These are phyloP conservation scores for Nothobranchius kuhntae DNA, from an alignment of 2,113 vertebrate species.

Conservation along the genomic window DNA sequence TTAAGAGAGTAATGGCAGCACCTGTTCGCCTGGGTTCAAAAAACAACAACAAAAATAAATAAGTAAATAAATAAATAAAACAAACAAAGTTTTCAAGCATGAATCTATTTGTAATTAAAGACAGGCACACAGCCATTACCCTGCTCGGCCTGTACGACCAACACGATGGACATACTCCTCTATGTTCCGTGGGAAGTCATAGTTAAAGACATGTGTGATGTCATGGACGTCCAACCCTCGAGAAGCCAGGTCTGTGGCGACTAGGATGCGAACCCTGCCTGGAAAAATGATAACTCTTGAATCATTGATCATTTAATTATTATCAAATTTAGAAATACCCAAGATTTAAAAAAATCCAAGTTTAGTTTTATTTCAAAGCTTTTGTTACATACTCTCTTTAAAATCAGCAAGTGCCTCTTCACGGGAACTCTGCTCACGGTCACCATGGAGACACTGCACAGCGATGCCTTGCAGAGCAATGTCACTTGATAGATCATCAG, in stretches of 20 bases:
- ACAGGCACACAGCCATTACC: constrained; percentile 72
- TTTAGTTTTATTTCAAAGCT: background rate
- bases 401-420: constrained; percentile 94
- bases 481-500: constrained; percentile 93
- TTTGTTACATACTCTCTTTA: constrained; percentile 78
- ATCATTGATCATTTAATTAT: background rate
- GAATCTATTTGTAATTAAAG: too few relatives aligned
- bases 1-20: constrained; percentile 86
- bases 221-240: constrained; percentile 93
- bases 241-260: constrained; percentile 95
- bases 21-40: constrained; percentile 81
- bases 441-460: constrained; percentile 92
- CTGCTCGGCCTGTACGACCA: constrained; percentile 93
- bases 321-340: background rate
- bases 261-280: constrained; percentile 91
- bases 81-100: background rate
- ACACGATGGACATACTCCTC: constrained; percentile 97
- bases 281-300: background rate
- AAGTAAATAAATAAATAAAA: background rate
- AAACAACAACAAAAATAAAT: background rate
- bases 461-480: constrained; percentile 86
- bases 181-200: constrained; percentile 94
- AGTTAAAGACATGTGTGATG: constrained; percentile 94
- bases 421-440: constrained; percentile 90
- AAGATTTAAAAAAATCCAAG: background rate